These are phyloP conservation scores for Drosophila borealis DNA, from an alignment of 2,888 invertebrate species.

Conservation along the genomic window DNA sequence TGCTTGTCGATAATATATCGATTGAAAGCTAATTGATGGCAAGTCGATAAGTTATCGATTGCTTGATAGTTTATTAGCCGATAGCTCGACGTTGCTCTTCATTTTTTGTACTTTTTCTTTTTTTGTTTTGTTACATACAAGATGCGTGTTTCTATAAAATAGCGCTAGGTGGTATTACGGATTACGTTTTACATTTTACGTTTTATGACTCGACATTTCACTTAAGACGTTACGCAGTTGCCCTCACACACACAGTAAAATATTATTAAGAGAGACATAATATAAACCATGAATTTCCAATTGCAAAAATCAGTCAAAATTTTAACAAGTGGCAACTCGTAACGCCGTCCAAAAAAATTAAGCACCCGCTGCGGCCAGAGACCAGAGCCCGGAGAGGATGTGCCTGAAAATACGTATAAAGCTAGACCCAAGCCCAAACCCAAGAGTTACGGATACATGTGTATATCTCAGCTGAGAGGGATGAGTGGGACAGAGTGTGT, in stretches of 20 bases:
- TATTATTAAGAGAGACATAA: neutral
- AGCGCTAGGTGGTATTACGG: slow-evolving; percentile 39
- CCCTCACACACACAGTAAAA: slow-evolving; percentile 13
- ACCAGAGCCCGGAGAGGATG: slow-evolving; percentile 50
- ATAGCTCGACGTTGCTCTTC: neutral
- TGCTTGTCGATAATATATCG: slow-evolving; percentile 4
- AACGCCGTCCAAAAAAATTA: slow-evolving; percentile 36
- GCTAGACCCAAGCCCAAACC: slow-evolving; percentile 75
- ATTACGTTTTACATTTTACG: slow-evolving; percentile 26
- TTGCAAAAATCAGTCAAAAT: slow-evolving; percentile 21
- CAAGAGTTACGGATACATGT: slow-evolving; percentile 57
- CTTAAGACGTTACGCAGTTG: slow-evolving; percentile 53
- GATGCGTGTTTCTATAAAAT: slow-evolving; percentile 59
- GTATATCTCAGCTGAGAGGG: slow-evolving; percentile 13
- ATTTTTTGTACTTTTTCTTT: slow-evolving; percentile 1
- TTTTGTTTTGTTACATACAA: slow-evolving; percentile 62
- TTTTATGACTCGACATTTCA: slow-evolving; percentile 51
- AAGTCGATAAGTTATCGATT: neutral
- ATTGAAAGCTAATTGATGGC: neutral
- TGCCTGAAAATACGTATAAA: slow-evolving; percentile 75
- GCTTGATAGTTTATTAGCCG: neutral
- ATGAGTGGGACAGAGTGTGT: slow-evolving; percentile 12
- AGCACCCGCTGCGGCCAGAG: slow-evolving; percentile 31
- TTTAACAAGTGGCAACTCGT: slow-evolving; percentile 41
- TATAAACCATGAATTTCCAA: slow-evolving; percentile 15